Evolutionary conservation across 2,888 invertebrate genomes (phyloP).

Genomic region (Tenthredo livida): DNA sequence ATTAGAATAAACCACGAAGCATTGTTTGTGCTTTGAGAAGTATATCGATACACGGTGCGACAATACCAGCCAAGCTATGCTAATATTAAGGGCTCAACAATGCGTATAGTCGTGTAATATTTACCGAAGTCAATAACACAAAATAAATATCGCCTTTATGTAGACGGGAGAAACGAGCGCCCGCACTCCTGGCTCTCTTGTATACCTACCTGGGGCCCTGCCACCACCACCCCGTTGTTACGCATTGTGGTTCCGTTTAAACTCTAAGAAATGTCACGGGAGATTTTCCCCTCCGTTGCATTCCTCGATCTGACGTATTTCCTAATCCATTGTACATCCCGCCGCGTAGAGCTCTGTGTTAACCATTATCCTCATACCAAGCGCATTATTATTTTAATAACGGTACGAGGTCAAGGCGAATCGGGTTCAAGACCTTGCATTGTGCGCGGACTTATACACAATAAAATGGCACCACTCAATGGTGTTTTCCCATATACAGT

Average conservation of each 20-base stretch:
- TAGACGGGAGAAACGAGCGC: slow-evolving; percentile 39
- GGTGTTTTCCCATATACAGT: background rate
- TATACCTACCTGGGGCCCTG: slow-evolving; percentile 30
- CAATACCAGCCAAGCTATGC: slow-evolving; percentile 59
- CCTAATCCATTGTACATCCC: slow-evolving; percentile 48
- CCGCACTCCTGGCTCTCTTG: slow-evolving; percentile 10
- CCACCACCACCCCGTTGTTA: slow-evolving; percentile 24
- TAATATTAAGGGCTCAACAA: slow-evolving; percentile 66
- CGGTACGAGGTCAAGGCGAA: slow-evolving; percentile 31
- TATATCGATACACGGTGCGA: slow-evolving; percentile 56
- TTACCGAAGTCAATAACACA: slow-evolving; percentile 68
- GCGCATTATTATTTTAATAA: slow-evolving; percentile 49
- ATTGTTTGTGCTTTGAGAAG: slow-evolving; percentile 55
- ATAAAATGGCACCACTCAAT: slow-evolving; percentile 17
- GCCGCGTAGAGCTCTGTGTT: slow-evolving; percentile 27
- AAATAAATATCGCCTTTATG: slow-evolving; percentile 63
- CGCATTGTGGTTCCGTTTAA: slow-evolving; percentile 52
- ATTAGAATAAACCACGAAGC: slow-evolving; percentile 10
- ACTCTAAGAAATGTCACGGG: slow-evolving; percentile 52
- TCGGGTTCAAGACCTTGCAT: slow-evolving; percentile 12
- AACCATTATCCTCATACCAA: slow-evolving; percentile 23
- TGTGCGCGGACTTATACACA: slow-evolving; percentile 1
- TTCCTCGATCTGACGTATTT: slow-evolving; percentile 48
- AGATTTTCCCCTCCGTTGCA: slow-evolving; percentile 50
- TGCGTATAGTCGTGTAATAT: slow-evolving; percentile 66